These are phyloP conservation scores for Nephrocerus scutellatus DNA, from an alignment of 2,888 invertebrate species.

Conservation along the genomic window DNA sequence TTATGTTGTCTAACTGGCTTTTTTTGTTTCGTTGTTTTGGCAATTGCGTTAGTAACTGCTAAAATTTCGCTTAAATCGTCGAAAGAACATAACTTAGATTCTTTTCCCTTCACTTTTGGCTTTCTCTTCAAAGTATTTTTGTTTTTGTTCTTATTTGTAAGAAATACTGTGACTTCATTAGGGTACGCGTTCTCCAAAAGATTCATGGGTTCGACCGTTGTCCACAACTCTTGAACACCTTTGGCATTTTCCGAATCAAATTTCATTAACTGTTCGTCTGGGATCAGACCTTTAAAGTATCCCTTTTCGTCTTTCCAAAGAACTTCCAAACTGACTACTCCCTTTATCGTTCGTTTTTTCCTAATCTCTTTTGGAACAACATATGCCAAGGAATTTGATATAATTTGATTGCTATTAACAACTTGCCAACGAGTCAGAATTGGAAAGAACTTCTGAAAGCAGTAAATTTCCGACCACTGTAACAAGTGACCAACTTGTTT, in stretches of 20 bases:
- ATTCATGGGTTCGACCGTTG: constrained; percentile 63
- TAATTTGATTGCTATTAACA: constrained; percentile 21
- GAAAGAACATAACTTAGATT: constrained; percentile 30
- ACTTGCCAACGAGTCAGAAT: constrained; percentile 70
- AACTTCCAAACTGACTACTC: constrained; percentile 64
- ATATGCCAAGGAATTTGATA: constrained; percentile 22
- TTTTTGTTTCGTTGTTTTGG: constrained; percentile 26
- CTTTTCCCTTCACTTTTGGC: constrained; percentile 27
- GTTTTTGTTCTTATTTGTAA: constrained; percentile 43
- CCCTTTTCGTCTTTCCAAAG: constrained; percentile 59
- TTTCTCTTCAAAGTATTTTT: constrained; percentile 15
- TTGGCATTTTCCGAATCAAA: constrained; percentile 48
- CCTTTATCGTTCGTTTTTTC: constrained; percentile 54
- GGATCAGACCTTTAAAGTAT: constrained; percentile 55
- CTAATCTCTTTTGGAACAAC: constrained; percentile 52
- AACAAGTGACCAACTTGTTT: constrained; percentile 60
- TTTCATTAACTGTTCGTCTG: constrained; percentile 53
- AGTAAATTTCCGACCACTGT: constrained; percentile 69
- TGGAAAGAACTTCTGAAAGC: constrained; percentile 70
- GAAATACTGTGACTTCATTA: constrained; percentile 54
- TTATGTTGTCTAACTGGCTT: constrained; percentile 39
- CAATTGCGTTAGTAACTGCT: constrained; percentile 32
- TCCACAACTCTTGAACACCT: constrained; percentile 51
- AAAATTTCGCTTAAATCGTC: constrained; percentile 28
- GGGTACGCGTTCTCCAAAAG: constrained; percentile 59